Conservation (phyloP, 2,888 invertebrate genomes). For the Anoplius nigerrimus region DNA sequence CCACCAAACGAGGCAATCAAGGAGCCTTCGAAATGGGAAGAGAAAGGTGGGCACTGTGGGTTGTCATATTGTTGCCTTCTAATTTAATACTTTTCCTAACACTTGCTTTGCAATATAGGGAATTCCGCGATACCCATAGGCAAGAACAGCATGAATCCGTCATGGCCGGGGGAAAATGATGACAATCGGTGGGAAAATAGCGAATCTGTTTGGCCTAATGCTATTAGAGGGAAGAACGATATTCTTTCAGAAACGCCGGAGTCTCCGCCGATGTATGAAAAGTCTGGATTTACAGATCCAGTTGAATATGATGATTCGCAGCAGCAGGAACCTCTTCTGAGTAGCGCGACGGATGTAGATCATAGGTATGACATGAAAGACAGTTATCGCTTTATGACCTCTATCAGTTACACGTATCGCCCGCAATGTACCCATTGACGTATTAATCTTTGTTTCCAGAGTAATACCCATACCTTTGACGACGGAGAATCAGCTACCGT, state of each 20-base stretch:
- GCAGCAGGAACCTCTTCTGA: slow-evolving; percentile 68
- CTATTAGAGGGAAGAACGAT: slow-evolving; percentile 56
- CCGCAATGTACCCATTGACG: no score
- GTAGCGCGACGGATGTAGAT: slow-evolving; percentile 71
- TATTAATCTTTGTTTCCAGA: slow-evolving; percentile 39
- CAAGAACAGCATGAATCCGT: slow-evolving; percentile 66
- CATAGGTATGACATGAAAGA: slow-evolving; percentile 67
- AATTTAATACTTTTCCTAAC: slow-evolving; percentile 17
- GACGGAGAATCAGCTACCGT: slow-evolving; percentile 65
- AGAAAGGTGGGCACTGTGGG: slow-evolving; percentile 67
- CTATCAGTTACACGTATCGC: background rate
- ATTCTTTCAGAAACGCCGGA: slow-evolving; percentile 79
- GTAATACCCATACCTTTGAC: slow-evolving; percentile 69
- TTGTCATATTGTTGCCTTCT: slow-evolving; percentile 4
- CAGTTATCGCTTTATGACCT: no score
- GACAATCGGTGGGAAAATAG: slow-evolving; percentile 69
- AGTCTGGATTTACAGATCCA: slow-evolving; percentile 78
- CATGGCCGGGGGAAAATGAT: slow-evolving; percentile 65
- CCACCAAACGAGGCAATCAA: slow-evolving; percentile 66
- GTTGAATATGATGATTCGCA: slow-evolving; percentile 80
- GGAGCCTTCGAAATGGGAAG: slow-evolving; percentile 69
- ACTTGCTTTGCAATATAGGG: slow-evolving; percentile 30
- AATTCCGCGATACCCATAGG: slow-evolving; percentile 50
- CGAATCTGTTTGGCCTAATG: slow-evolving; percentile 64
- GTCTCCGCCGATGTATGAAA: slow-evolving; percentile 82